Evolutionary conservation across 2,797 vertebrate species (phyloP).

Genomic region (Sparus aurata): DNA sequence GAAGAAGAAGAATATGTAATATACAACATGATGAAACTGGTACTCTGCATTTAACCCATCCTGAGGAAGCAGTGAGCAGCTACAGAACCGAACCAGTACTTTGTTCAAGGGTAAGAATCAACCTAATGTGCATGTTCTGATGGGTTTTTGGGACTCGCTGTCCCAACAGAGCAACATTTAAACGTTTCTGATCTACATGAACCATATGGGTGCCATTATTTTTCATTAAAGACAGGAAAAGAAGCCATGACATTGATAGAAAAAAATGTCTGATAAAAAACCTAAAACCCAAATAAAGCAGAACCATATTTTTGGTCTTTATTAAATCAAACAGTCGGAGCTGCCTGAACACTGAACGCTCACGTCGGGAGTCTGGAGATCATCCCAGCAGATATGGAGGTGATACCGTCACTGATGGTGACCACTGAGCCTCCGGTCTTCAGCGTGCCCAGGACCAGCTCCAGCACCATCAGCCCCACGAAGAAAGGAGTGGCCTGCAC

Average conservation of each 20-base stretch:
- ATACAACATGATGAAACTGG: too few species aligned
- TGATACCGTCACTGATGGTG: slow-evolving; percentile 88
- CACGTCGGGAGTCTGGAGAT: slow-evolving; percentile 91
- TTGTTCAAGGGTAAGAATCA: too few species aligned
- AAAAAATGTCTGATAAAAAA: background rate
- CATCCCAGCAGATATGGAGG: slow-evolving; percentile 90
- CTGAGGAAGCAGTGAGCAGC: too few species aligned
- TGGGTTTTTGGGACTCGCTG: too few species aligned
- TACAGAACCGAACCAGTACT: too few species aligned
- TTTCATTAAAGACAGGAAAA: background rate
- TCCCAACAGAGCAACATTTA: too few species aligned
- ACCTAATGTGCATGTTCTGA: too few species aligned
- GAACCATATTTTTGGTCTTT: background rate
- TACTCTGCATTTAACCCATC: too few species aligned
- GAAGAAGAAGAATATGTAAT: too few species aligned
- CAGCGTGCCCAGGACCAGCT: slow-evolving; percentile 87
- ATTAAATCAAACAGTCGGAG: background rate
- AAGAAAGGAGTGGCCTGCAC: slow-evolving; percentile 92
- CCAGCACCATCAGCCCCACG: slow-evolving; percentile 88
- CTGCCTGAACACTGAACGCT: slow-evolving; percentile 29
- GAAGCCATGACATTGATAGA: too few species aligned
- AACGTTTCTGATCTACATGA: background rate
- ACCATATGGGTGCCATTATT: background rate
- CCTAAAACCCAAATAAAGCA: background rate
- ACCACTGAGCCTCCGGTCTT: slow-evolving; percentile 78